These are phyloP conservation scores for Epinephelus coioides DNA, from an alignment of 2,797 vertebrate species.

Conservation along the genomic window DNA sequence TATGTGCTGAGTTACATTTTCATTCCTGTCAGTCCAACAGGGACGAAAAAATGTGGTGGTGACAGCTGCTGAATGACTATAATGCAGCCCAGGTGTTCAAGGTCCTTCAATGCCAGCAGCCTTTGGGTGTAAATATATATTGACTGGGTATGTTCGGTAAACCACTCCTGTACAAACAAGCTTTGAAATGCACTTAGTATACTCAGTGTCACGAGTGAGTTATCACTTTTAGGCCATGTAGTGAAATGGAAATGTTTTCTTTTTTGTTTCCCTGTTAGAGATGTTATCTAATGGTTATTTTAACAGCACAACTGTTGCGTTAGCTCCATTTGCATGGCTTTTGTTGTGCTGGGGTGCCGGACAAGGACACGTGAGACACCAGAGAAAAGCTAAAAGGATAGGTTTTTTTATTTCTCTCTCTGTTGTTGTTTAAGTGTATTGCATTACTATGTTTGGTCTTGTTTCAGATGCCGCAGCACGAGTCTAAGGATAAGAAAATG, in stretches of 20 bases:
- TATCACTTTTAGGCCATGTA: neutral
- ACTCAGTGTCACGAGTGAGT: neutral
- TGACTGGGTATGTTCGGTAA: neutral
- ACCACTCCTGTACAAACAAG: neutral
- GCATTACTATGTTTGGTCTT: constrained; percentile 1
- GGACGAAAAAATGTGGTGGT: neutral
- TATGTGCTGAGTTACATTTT: constrained; percentile 16
- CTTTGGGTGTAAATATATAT: too few relatives aligned
- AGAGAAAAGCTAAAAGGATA: neutral
- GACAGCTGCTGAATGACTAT: neutral
- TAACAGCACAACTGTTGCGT: neutral
- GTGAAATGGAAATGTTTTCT: neutral
- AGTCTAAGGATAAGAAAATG: constrained; percentile 78
- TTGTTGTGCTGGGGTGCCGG: neutral
- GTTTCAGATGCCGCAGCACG: constrained; percentile 79
- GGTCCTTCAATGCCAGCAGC: neutral
- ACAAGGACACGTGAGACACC: neutral
- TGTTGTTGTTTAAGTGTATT: neutral
- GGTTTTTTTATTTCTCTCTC: neutral
- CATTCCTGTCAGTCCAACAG: constrained; percentile 6
- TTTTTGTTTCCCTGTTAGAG: neutral
- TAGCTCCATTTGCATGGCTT: neutral
- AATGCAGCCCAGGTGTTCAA: neutral
- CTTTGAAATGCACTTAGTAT: neutral
- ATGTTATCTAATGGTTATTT: neutral